Evolutionary conservation across 1,140 invertebrate species (phyloP).

Genomic region (Trypoxylus dichotomus): DNA sequence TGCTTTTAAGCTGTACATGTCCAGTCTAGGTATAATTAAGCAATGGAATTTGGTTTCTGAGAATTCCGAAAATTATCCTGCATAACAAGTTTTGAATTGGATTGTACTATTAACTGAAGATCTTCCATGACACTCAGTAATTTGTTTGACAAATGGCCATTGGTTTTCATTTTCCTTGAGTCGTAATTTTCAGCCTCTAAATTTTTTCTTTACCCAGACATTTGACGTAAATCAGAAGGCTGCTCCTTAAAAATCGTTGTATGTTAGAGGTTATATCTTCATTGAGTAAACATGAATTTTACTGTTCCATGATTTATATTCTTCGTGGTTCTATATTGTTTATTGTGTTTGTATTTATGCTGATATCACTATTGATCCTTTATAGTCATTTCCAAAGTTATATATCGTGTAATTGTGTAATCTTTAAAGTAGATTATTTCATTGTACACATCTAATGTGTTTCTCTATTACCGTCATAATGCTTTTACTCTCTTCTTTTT

Average conservation of each 20-base stretch:
- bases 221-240: background rate
- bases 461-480: too few species aligned
- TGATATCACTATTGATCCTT: too few species aligned
- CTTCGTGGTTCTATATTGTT: too few species aligned
- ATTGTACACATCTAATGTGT: too few species aligned
- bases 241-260: background rate
- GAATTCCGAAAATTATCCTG: constrained; percentile 79
- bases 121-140: constrained; percentile 73
- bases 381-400: too few species aligned
- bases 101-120: constrained; percentile 64
- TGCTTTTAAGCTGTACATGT: constrained; percentile 70
- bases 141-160: constrained; percentile 58
- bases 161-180: constrained; percentile 36
- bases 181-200: background rate
- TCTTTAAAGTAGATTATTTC: too few species aligned
- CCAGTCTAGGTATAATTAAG: constrained; percentile 73
- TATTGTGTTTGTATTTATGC: too few species aligned
- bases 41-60: constrained; percentile 79
- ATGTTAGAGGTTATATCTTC: background rate
- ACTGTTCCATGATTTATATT: too few species aligned
- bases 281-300: too few species aligned
- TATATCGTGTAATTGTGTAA: too few species aligned
- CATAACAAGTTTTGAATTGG: constrained; percentile 70
- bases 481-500: too few species aligned
- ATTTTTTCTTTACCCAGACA: constrained; percentile 26